Conservation (phyloP, 2,113 vertebrate genomes). For the Porphyrio hochstetteri region DNA sequence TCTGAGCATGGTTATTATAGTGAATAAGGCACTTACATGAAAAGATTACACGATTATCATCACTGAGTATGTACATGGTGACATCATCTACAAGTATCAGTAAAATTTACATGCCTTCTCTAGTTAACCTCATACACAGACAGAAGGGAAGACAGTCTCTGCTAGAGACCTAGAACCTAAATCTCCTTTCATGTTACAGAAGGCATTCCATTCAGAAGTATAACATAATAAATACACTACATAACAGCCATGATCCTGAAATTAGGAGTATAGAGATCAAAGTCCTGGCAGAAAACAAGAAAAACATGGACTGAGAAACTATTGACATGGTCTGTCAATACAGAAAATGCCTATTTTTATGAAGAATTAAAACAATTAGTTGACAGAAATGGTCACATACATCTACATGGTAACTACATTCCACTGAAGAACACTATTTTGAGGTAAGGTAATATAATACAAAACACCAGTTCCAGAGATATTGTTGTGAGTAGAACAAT, state of each 20-base stretch:
- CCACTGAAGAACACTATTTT: neutral
- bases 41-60: neutral
- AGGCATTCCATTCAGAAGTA: neutral
- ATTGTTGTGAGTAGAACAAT: neutral
- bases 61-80: rapidly evolving
- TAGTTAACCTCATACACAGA: neutral
- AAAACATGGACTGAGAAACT: neutral
- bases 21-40: neutral
- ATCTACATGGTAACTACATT: neutral
- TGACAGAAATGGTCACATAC: neutral
- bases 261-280: neutral
- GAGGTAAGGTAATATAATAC: neutral
- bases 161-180: neutral
- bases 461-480: neutral
- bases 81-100: neutral
- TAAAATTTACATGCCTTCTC: neutral
- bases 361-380: neutral
- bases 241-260: neutral
- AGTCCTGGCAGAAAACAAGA: neutral
- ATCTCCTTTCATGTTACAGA: neutral
- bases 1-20: neutral
- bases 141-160: neutral
- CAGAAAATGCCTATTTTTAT: neutral
- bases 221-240: neutral
- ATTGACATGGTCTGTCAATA: neutral